Evolutionary conservation across 2,113 vertebrate species (phyloP).

Genomic region (Sinocyclocheilus maitianheensis): DNA sequence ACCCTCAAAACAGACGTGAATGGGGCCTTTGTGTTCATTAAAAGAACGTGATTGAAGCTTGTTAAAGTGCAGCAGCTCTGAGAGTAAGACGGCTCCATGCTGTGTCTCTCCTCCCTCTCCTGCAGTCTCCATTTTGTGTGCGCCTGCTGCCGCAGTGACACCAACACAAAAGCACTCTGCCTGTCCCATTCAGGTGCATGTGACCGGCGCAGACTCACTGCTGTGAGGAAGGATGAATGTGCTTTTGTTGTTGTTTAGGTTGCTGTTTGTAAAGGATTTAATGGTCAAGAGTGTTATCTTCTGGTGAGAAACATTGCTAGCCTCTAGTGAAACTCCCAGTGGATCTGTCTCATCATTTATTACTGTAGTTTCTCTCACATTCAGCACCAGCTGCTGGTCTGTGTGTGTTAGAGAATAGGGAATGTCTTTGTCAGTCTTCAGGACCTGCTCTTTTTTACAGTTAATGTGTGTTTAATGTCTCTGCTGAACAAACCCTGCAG

Average conservation of each 20-base stretch:
- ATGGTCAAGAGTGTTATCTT: not conserved
- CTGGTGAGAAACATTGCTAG: not conserved
- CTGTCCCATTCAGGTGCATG: slow-evolving; percentile 9
- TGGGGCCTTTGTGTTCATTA: not conserved
- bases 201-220: not conserved
- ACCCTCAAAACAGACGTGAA: not conserved
- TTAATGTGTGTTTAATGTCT: slow-evolving; percentile 43
- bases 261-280: not conserved
- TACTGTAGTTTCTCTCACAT: slow-evolving; percentile 35
- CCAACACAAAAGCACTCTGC: slow-evolving; percentile 6
- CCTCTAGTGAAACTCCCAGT: slow-evolving; percentile 17
- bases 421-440: slow-evolving; percentile 3
- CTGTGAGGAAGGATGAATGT: not conserved
- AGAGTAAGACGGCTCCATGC: slow-evolving; percentile 14
- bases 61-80: slow-evolving; percentile 15
- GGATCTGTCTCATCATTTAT: slow-evolving; percentile 37
- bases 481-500: slow-evolving; percentile 16
- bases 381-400: slow-evolving; percentile 17
- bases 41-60: not conserved
- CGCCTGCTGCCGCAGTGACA: slow-evolving; percentile 4
- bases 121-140: slow-evolving; percentile 40
- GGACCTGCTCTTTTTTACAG: slow-evolving; percentile 6
- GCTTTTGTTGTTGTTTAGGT: not conserved
- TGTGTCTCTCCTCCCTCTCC: slow-evolving; percentile 8
- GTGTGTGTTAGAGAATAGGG: slow-evolving; percentile 8